Evolutionary conservation across 2,113 vertebrate species (phyloP).

Genomic region (Ivindomyrus marchei): DNA sequence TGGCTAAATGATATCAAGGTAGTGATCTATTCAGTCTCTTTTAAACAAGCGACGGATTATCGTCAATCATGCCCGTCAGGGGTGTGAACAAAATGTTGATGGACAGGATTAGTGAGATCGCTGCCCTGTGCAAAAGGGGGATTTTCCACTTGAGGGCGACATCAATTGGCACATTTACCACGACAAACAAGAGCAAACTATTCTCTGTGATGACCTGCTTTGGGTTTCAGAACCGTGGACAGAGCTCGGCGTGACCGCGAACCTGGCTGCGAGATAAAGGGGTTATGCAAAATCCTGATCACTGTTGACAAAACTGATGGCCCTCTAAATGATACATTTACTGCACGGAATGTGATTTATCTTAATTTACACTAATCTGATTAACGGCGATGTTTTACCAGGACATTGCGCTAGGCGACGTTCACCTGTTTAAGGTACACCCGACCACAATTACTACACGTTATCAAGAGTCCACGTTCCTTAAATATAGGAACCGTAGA

Average conservation of each 20-base stretch:
- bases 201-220: not conserved
- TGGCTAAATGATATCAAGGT: constrained; percentile 20
- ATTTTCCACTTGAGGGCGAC: constrained; percentile 15
- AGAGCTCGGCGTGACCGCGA: not conserved
- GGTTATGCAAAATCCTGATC: not conserved
- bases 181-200: not conserved
- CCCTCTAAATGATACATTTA: not conserved
- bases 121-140: constrained; percentile 39
- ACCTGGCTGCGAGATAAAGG: not conserved
- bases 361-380: not conserved
- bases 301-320: not conserved
- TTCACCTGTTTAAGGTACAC: not conserved
- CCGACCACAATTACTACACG: not conserved
- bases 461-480: not conserved
- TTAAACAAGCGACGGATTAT: constrained; percentile 34
- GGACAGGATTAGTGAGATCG: constrained; percentile 41
- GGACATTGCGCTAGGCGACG: not conserved
- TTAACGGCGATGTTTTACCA: not conserved
- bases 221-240: constrained; percentile 18
- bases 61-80: constrained; percentile 34
- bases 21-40: constrained; percentile 31
- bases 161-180: constrained; percentile 18
- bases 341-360: not conserved
- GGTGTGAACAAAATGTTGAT: constrained; percentile 36
- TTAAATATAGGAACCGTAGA: not conserved